A percentile compares a stretch with the other conserved stretches of the same genome.
Evolutionary conservation across 2,888 invertebrate genomes (phyloP).

Genomic region (Pasiphila rectangulata): DNA sequence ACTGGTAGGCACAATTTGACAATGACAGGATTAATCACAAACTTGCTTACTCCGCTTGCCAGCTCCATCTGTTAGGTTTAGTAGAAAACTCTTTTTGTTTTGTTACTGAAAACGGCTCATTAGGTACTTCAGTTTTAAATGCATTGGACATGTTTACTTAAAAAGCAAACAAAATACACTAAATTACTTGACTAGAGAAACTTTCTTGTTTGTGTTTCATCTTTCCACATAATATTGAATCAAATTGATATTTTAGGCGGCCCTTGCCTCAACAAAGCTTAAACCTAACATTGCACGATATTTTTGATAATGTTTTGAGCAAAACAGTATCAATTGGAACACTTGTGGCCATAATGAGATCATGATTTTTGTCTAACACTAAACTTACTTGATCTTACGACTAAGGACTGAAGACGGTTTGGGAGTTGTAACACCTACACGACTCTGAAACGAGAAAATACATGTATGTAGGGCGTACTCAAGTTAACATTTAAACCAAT

Average conservation of each 20-base stretch:
- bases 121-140: too few species aligned
- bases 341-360: slow-evolving; percentile 25
- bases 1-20: too few species aligned
- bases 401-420: slow-evolving; percentile 9
- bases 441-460: slow-evolving; percentile 21
- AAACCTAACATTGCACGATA: slow-evolving; percentile 24
- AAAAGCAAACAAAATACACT: too few species aligned
- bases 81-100: too few species aligned
- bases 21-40: too few species aligned
- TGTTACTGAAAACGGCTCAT: too few species aligned
- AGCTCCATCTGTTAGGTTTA: too few species aligned
- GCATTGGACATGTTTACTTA: too few species aligned
- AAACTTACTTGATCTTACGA: slow-evolving; percentile 9
- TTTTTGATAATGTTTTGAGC: slow-evolving; percentile 25
- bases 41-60: too few species aligned
- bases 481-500: too few species aligned
- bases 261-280: slow-evolving; percentile 3
- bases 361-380: slow-evolving; percentile 5
- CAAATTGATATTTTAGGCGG: background rate
- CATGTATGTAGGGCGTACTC: background rate
- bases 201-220: too few species aligned
- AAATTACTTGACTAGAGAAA: too few species aligned
- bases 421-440: slow-evolving; percentile 5
- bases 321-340: slow-evolving; percentile 20
- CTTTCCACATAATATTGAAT: background rate